Evolutionary conservation across 1,140 invertebrate genomes (phyloP), one percentile per base, ranked within the genome.

Genomic region (Conopomorpha cramerella): DNA sequence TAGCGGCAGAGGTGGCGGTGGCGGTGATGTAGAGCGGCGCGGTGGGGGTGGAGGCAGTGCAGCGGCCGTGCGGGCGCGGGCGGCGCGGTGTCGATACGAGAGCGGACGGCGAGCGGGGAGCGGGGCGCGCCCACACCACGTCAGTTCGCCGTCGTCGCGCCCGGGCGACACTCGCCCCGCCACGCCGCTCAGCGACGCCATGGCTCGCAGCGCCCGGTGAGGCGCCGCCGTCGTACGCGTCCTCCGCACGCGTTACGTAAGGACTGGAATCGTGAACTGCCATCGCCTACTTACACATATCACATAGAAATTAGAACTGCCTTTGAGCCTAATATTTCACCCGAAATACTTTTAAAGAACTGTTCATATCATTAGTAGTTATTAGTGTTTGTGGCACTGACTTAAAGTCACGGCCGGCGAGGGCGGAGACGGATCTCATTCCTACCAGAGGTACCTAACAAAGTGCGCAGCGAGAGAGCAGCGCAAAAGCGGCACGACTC

Each of bases 11-110:
- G 30, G 30, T 36, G 43, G 49, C 41, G 46, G 50, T 47, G 43
- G 43, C 51, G 38, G 38, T 47, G 46, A 39, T 34, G 44, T 31
- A 34, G 29, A 43, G 25, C 33, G 32, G 38, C 45, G 43, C 14
- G 45, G 29, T 45, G 33, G 36, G 38, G 38, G 35, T 49, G 49
- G 45, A 45, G 40, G 51, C 39, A 46, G 31, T 46, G 30, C 38
- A 40, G 27, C 41, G 34, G 51, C n/a, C n/a, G n/a, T n/a, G n/a
- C n/a, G n/a, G n/a, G n/a, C n/a, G n/a, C n/a, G 16, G 32, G 6
- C 17, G 11, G 49, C 48, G 50, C 54, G 60, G 55, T 70, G 60
- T 66, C 63, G 61, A 67, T 65, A 61, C 62, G 64, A 45, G 62
- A 55, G 55, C 49, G 52, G 57, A 41, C 43, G 41, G 40, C 38